Evolutionary conservation across 2,888 invertebrate genomes (phyloP), one percentile per base, ranked within the genome.

Genomic region (Drosophila sordidapex): DNA sequence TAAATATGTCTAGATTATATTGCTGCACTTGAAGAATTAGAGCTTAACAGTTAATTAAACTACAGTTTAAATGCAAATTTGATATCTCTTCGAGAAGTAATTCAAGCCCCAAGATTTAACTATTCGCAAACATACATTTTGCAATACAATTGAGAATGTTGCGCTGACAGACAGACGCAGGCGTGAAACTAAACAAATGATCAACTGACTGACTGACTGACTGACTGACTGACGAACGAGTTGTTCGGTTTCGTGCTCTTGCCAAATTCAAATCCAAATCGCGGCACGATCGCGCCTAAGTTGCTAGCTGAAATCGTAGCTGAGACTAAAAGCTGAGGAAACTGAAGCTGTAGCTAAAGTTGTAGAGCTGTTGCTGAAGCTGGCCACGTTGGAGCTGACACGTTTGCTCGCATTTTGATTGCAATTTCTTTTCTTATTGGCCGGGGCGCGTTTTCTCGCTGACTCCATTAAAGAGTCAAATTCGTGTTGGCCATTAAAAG

Each of bases 361-460:
- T 61, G 54, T 65, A 60, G n/a, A 56, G 46, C 65, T 54, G 59
- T 21, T 35, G 25, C 27, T 48, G 49, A 53, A 59, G 48, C 38
- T 61, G 78, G 87, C 86, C 79, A 85, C 79, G 82, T 80, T 83
- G 84, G 59, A 53, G 70, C 48, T 81, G 82, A 85, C 91, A 91
- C 89, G 91, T 91, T 91, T 91, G 91, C 91, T 91, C 91, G 91
- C 85, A 88, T 91, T 91, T 91, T 83, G 87, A 89, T 91, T 87
- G 91, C 90, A 87, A 83, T 89, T 89, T 88, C 82, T 90, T 83
- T 84, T 89, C 74, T 52, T 75, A 57, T 59, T 65, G 63, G 56
- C 61, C 63, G 74, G 67, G 70, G 83, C 82, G 72, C 73, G 81
- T 82, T 79, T 82, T 79, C 71, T 67, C 76, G 70, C 70, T 74